These are phyloP conservation scores for Drosophila monieri DNA, from an alignment of 2,888 invertebrate species.

Conservation along the genomic window DNA sequence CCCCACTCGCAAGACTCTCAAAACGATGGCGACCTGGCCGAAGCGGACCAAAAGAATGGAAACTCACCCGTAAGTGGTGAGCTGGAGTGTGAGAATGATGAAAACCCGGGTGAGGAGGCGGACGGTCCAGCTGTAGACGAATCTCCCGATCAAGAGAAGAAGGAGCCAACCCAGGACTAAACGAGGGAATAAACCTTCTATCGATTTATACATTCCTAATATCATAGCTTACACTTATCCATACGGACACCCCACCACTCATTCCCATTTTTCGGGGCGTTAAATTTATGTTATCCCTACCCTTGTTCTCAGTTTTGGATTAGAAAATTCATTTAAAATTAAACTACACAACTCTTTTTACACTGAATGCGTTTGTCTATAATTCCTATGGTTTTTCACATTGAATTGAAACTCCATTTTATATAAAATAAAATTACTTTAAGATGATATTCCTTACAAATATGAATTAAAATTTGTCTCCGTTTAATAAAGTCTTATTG, in stretches of 20 bases:
- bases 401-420: background rate
- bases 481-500: no score
- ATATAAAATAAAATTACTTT: background rate
- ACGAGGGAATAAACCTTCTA: background rate
- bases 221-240: conserved; percentile 14
- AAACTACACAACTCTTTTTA: background rate
- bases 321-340: conserved; percentile 23
- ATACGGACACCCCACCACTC: conserved; percentile 22
- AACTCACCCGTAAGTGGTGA: conserved; percentile 45
- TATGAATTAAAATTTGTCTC: no score
- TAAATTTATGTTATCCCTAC: conserved; percentile 21
- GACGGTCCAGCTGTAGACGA: conserved; percentile 32
- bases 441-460: no score
- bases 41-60: conserved; percentile 91
- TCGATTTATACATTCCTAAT: conserved; percentile 32
- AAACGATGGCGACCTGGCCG: conserved; percentile 89
- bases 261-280: conserved; percentile 38
- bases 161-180: conserved; percentile 45
- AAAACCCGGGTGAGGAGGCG: conserved; percentile 80
- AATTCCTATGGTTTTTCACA: no score
- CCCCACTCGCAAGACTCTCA: conserved; percentile 66
- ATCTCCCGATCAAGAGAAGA: conserved; percentile 37
- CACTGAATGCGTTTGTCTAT: background rate
- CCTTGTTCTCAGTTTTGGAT: conserved; percentile 33
- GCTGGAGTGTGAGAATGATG: conserved; percentile 80